These are phyloP conservation scores for Torymus texanus DNA, from an alignment of 2,888 invertebrate species.

Conservation along the genomic window DNA sequence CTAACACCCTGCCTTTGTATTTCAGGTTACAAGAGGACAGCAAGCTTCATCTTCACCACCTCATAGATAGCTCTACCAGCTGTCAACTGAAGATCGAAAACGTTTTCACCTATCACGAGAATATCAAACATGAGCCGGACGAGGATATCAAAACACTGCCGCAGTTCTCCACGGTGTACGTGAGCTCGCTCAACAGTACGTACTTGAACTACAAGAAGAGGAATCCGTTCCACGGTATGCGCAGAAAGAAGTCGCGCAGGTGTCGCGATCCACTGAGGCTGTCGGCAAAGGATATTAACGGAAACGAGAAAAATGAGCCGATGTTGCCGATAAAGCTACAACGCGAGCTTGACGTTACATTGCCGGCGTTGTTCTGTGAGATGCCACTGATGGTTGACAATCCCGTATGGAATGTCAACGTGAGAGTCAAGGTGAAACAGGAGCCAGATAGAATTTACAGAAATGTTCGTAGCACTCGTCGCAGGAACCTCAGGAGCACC, in stretches of 20 bases:
- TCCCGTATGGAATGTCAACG: not conserved
- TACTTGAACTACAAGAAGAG: not conserved
- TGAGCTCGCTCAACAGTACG: not conserved
- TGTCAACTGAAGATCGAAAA: too few species aligned
- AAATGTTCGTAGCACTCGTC: not conserved
- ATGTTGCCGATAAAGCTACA: not conserved
- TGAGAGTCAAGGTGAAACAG: conserved; percentile 11
- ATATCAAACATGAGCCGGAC: not conserved
- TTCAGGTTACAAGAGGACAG: conserved; percentile 48
- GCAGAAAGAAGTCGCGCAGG: not conserved
- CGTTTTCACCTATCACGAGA: too few species aligned
- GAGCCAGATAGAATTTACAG: not conserved
- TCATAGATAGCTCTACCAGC: not conserved
- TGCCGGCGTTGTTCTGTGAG: conserved; percentile 30
- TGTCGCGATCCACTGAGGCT: conserved; percentile 9
- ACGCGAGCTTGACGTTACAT: conserved; percentile 2
- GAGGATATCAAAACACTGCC: not conserved
- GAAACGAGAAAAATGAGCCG: not conserved
- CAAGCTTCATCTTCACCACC: not conserved
- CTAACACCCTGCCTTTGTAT: conserved; percentile 26
- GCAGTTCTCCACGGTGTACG: conserved; percentile 13
- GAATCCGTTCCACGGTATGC: conserved; percentile 27
- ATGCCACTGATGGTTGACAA: not conserved
- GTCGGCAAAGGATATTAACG: conserved; percentile 1
- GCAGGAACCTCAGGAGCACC: not conserved